phyloP scores from a whole-genome alignment of 2,113 vertebrate species.

The Xenus cinereus region DNA sequence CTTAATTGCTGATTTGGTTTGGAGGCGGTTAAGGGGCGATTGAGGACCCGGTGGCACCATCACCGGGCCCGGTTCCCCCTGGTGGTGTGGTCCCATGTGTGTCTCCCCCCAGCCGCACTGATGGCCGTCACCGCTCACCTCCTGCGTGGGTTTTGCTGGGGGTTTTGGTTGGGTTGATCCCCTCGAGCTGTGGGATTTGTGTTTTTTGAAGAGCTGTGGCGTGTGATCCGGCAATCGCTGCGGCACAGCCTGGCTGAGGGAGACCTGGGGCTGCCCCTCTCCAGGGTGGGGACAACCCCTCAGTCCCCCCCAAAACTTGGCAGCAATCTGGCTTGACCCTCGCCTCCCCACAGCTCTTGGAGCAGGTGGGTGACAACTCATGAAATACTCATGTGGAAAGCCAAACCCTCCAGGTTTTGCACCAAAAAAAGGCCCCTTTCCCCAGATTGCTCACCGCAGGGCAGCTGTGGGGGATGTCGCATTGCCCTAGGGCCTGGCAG shows the following conservation, averaged over 20 bases:
- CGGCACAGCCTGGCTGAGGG: not conserved
- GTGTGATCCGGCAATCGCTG: accelerated
- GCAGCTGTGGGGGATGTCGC: not conserved
- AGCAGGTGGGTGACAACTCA: not conserved
- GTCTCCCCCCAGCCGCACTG: accelerated
- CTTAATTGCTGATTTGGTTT: not conserved
- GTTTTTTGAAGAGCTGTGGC: accelerated
- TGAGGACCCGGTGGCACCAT: accelerated
- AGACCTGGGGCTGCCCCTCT: not conserved
- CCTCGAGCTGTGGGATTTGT: not conserved
- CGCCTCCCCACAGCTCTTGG: not conserved
- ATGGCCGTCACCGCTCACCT: accelerated
- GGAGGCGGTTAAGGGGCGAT: not conserved
- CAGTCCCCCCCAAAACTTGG: not conserved
- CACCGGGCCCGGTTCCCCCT: accelerated
- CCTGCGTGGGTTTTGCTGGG: accelerated
- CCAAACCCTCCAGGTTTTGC: not conserved
- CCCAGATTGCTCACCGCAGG: not conserved
- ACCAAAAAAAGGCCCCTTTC: not conserved
- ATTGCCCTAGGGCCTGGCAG: not conserved
- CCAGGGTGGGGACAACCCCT: not conserved
- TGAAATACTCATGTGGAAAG: not conserved
- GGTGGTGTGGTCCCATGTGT: accelerated
- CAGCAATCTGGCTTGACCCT: accelerated
- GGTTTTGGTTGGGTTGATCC: accelerated